Conservation (phyloP, 2,888 invertebrate genomes). For the Parnassius mnemosyne region DNA sequence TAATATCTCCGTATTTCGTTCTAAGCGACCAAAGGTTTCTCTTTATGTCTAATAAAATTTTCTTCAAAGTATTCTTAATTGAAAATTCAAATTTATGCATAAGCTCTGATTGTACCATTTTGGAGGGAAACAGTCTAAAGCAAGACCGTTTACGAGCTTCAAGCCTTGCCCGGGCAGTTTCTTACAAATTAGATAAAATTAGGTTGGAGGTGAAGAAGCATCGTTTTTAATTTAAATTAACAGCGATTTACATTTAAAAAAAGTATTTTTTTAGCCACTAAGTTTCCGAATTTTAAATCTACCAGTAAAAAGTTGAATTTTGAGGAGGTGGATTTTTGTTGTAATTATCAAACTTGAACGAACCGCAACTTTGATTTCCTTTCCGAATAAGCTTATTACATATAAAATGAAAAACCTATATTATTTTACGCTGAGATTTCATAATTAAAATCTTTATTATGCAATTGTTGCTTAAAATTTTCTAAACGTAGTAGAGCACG, state of each 20-base stretch:
- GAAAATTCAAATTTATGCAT: constrained; percentile 81
- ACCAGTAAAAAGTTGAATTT: no score
- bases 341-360: no score
- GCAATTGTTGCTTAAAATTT: no score
- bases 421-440: no score
- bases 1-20: constrained; percentile 66
- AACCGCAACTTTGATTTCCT: no score
- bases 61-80: constrained; percentile 78
- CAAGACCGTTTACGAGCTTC: constrained; percentile 56
- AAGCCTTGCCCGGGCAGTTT: constrained; percentile 55
- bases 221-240: constrained; percentile 33
- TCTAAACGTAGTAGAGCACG: no score
- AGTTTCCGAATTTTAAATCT: no score
- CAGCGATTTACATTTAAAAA: constrained; percentile 4
- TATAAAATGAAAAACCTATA: no score
- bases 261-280: background rate
- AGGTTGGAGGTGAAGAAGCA: constrained; percentile 56
- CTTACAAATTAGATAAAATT: constrained; percentile 69
- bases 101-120: constrained; percentile 75
- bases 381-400: no score
- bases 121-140: constrained; percentile 37
- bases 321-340: no score
- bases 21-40: constrained; percentile 76
- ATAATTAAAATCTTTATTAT: no score
- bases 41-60: constrained; percentile 79